These are phyloP conservation scores for Keiferia lycopersicella DNA, from an alignment of 2,888 invertebrate genomes.

Conservation along the genomic window DNA sequence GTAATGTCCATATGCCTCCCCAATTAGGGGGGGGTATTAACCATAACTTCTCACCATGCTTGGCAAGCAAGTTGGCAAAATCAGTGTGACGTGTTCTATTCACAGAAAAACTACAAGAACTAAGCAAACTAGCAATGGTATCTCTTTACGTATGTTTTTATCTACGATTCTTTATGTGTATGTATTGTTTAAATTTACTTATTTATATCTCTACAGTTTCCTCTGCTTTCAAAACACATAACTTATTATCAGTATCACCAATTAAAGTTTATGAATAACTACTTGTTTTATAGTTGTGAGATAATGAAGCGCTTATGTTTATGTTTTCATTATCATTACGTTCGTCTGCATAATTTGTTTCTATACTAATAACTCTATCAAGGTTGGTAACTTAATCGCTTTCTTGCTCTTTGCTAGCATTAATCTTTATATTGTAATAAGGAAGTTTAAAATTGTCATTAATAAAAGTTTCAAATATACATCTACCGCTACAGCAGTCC, in stretches of 20 bases:
- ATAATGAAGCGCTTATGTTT: neutral
- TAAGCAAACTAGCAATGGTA: too few species aligned
- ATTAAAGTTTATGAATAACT: constrained; percentile 11
- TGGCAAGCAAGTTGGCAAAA: too few species aligned
- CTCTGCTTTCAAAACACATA: neutral
- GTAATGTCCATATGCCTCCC: too few species aligned
- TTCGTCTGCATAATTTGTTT: constrained; percentile 1
- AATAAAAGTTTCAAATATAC: too few species aligned
- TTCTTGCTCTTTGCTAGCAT: neutral
- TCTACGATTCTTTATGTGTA: too few species aligned
- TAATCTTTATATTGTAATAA: neutral
- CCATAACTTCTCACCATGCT: too few species aligned
- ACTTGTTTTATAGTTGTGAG: neutral
- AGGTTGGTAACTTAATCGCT: constrained; percentile 10
- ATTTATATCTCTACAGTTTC: neutral
- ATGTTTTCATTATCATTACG: constrained; percentile 3
- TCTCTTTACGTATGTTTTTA: too few species aligned
- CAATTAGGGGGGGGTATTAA: too few species aligned
- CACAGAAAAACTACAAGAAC: too few species aligned
- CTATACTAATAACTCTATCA: constrained; percentile 13
- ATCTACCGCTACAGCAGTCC: too few species aligned
- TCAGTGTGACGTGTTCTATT: too few species aligned
- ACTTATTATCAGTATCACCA: neutral
- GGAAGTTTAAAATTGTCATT: too few species aligned
- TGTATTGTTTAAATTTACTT: neutral